Conservation (phyloP, 2,888 invertebrate species). For the Apoderus coryli region DNA sequence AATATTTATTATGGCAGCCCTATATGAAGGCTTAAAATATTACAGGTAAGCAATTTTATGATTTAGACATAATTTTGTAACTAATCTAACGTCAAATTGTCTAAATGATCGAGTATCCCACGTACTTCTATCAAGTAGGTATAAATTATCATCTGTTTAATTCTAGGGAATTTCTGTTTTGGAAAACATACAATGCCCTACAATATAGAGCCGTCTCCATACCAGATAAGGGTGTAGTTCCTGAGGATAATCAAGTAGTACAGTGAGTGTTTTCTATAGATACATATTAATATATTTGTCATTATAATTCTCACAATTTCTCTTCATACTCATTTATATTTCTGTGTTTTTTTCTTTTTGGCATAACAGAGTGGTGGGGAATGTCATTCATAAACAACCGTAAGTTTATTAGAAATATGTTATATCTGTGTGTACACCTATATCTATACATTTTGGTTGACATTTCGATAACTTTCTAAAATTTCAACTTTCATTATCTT, state of each 20-base stretch:
- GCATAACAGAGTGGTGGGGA: slow-evolving; percentile 46
- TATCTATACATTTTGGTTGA: too few species aligned
- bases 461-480: too few species aligned
- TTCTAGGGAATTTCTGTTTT: slow-evolving; percentile 66
- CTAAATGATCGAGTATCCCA: too few species aligned
- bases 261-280: slow-evolving; percentile 47
- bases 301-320: slow-evolving; percentile 1
- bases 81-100: too few species aligned
- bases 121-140: too few species aligned
- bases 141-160: too few species aligned
- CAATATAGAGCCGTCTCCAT: slow-evolving; percentile 77
- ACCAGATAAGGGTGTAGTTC: slow-evolving; percentile 49
- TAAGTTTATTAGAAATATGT: slow-evolving; percentile 41
- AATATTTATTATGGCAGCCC: slow-evolving; percentile 79
- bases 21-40: slow-evolving; percentile 94
- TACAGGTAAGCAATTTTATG: slow-evolving; percentile 40
- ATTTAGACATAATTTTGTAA: neutral
- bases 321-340: too few species aligned
- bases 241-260: slow-evolving; percentile 58
- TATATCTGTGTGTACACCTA: too few species aligned
- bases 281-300: neutral
- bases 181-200: slow-evolving; percentile 73
- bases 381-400: slow-evolving; percentile 58
- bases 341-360: slow-evolving; percentile 27
- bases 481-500: too few species aligned